Percentiles rank a stretch among this genome's conserved stretches.
phyloP scores from a whole-genome alignment of 2,797 vertebrate species.

The Heliangelus exortis region DNA sequence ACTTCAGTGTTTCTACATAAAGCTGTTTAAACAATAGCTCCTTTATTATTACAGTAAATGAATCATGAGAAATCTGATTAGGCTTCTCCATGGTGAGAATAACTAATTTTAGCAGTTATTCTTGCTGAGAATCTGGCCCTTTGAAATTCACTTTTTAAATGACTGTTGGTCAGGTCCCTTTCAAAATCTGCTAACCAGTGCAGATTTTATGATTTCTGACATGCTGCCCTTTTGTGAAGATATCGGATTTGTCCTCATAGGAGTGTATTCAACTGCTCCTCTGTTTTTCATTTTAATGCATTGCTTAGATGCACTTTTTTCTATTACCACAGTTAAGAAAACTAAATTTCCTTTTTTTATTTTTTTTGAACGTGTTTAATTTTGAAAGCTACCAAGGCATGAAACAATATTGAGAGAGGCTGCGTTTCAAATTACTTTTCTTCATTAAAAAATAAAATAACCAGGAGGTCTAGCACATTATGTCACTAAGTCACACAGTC shows the following conservation, averaged over 20 bases:
- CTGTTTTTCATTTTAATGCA: conserved; percentile 4
- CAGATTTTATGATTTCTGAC: not conserved
- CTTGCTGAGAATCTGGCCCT: not conserved
- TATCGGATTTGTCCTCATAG: not conserved
- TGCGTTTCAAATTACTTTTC: conserved; percentile 73
- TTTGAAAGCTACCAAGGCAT: conserved; percentile 3
- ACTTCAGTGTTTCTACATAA: not conserved
- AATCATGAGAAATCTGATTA: not conserved
- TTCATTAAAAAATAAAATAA: conserved; percentile 63
- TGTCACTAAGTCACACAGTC: conserved; percentile 75
- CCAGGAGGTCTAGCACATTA: conserved; percentile 70
- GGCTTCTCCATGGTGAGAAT: not conserved
- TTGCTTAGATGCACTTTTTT: not conserved
- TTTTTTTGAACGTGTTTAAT: not conserved
- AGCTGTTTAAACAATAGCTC: not conserved
- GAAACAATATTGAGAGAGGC: conserved; percentile 41
- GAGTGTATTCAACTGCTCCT: not conserved
- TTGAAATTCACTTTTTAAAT: not conserved
- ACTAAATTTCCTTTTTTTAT: not conserved
- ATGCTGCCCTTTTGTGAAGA: not conserved
- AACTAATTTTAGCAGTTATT: not conserved
- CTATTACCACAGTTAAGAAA: not conserved
- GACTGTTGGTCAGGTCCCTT: not conserved
- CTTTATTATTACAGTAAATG: not conserved
- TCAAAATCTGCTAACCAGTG: not conserved